A percentile compares a stretch with the other conserved stretches of the same genome.
Evolutionary conservation across 2,113 vertebrate genomes (phyloP).

Genomic region (Mugil cephalus): DNA sequence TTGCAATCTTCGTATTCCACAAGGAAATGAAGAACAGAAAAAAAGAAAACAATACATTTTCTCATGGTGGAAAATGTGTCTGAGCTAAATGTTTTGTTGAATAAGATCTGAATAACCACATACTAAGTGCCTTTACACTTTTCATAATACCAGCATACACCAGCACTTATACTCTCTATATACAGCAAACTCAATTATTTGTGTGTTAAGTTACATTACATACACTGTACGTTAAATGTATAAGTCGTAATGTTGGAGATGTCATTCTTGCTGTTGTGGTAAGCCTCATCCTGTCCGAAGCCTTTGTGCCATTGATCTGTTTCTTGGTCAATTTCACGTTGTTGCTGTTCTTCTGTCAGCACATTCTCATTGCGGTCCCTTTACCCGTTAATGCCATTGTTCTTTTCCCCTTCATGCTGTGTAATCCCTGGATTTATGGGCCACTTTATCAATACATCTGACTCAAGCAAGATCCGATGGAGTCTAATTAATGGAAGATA

Average conservation of each 20-base stretch:
- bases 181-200: no score
- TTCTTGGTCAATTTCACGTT: background rate
- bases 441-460: background rate
- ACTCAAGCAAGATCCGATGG: background rate
- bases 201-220: no score
- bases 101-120: no score
- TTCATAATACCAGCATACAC: no score
- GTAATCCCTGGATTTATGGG: background rate
- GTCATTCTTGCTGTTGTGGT: no score
- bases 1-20: background rate
- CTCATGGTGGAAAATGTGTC: no score
- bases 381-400: background rate
- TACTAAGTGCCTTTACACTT: no score
- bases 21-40: background rate
- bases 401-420: background rate
- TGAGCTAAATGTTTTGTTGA: no score
- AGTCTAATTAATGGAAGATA: background rate
- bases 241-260: no score
- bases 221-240: no score
- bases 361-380: background rate
- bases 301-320: background rate
- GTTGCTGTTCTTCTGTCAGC: slow-evolving; percentile 15
- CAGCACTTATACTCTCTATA: no score
- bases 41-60: no score
- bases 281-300: background rate